Evolutionary conservation across 2,113 vertebrate species (phyloP), one percentile per base, ranked within the genome.

Genomic region (Muscicapa adusta): DNA sequence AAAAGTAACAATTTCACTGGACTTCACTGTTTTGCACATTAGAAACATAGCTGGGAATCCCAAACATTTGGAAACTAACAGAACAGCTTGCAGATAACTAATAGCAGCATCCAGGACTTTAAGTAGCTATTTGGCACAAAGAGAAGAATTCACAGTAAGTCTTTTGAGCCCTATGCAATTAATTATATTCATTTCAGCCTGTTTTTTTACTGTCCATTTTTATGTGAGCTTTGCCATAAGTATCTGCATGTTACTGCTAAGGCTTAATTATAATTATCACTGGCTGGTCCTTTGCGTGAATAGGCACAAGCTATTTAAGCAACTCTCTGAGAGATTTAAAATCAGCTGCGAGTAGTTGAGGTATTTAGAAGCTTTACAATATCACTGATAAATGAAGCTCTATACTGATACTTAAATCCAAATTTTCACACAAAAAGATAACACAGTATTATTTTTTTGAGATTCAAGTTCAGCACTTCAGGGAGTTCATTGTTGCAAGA

Each of bases 361-460:
- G 11, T 36, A 45, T 48, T 15, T 74, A 40, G 74, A 87, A 48
- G 2, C 8, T 62, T n/a, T 78, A 40, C 3, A 18, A 33, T 29
- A 25, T 29, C 50, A 10, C 5, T 63, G 16, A 28, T 25, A 88
- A 77, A 53, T 56, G 9, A 43, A 50, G 4, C 9, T 74, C 33
- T 82, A 15, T 19, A 31, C 10, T 78, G 5, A 54, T 13, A 29
- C 4, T 10, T 36, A 47, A 71, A 83, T 29, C 4, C 9, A 67
- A 72, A 54, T 36, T 78, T 81, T 65, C 11, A 51, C 50, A 51
- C 2, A 53, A 36, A 68, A 50, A 63, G n/a, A 38, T 10, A 7
- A 0, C 1, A 1, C 8, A 50, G 4, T 36, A 36, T 42, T 50
- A 2, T 33, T 56, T 87, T 87, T n/a, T n/a, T 33, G 10, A 13